phyloP scores from a whole-genome alignment of 2,888 invertebrate species.

The Oxycera nigricornis region DNA sequence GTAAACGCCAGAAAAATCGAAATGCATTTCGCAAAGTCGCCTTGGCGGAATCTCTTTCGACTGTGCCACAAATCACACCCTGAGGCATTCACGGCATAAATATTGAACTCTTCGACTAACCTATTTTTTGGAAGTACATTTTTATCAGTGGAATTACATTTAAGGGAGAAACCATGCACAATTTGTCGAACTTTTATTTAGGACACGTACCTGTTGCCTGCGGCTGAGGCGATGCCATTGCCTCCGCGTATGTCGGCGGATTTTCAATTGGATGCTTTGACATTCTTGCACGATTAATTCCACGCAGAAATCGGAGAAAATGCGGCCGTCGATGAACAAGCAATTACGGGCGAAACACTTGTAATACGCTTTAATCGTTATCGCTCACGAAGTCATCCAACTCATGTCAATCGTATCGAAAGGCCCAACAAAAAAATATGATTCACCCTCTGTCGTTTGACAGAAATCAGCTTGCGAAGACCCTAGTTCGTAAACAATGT shows the following conservation, averaged over 20 bases:
- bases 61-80: no score
- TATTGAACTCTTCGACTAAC: no score
- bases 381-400: neutral
- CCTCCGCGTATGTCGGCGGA: constrained; percentile 30
- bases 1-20: no score
- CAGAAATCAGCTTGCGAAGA: neutral
- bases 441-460: neutral
- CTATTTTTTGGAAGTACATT: no score
- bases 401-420: neutral
- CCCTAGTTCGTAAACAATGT: neutral
- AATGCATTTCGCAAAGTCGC: no score
- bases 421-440: neutral
- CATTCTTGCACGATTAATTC: neutral
- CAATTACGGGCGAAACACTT: neutral
- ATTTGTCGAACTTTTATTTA: no score
- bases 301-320: neutral
- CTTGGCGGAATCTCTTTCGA: no score
- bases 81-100: no score
- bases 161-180: no score
- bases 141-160: no score
- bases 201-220: constrained; percentile 27
- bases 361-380: neutral
- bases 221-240: neutral
- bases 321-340: neutral
- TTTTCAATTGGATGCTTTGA: constrained; percentile 20